Evolutionary conservation across 2,888 invertebrate genomes (phyloP).

Genomic region (Cylloceria caligata): DNA sequence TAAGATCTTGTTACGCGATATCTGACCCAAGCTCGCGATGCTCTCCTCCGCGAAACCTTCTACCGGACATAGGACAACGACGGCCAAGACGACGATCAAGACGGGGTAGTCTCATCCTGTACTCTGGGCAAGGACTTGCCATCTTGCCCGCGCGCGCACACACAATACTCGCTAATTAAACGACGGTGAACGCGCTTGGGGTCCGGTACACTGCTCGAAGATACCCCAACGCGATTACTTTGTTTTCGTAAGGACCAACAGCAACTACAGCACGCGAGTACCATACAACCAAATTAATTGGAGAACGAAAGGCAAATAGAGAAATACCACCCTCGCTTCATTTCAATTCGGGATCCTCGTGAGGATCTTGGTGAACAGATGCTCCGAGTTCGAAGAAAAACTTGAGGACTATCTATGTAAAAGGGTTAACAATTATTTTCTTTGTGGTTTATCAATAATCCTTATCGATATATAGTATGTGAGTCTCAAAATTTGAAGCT

Average conservation of each 20-base stretch:
- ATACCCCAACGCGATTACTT: constrained; percentile 83
- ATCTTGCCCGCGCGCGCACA: constrained; percentile 34
- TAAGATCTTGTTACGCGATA: constrained; percentile 84
- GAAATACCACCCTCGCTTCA: constrained; percentile 42
- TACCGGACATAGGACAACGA: constrained; percentile 32
- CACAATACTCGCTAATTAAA: constrained; percentile 84
- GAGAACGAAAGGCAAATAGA: constrained; percentile 58
- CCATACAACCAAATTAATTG: constrained; percentile 70
- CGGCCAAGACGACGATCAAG: constrained; percentile 18
- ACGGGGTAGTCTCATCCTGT: constrained; percentile 21
- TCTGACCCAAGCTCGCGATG: constrained; percentile 74
- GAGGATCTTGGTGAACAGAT: constrained; percentile 26
- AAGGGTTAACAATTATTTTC: neutral
- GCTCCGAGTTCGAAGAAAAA: constrained; percentile 22
- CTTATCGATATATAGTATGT: no score
- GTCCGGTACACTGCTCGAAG: constrained; percentile 61
- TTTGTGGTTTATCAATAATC: neutral
- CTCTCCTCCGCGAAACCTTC: constrained; percentile 23
- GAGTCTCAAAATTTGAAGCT: no score
- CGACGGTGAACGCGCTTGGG: constrained; percentile 72
- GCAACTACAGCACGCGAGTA: constrained; percentile 47
- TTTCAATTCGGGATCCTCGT: constrained; percentile 28
- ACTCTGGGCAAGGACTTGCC: constrained; percentile 2
- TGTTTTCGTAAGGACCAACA: constrained; percentile 78
- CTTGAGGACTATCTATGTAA: neutral